Percentiles rank a stretch among this genome's conserved stretches.
Conservation (phyloP, 2,888 invertebrate species). For the Odontomyia ornata region DNA sequence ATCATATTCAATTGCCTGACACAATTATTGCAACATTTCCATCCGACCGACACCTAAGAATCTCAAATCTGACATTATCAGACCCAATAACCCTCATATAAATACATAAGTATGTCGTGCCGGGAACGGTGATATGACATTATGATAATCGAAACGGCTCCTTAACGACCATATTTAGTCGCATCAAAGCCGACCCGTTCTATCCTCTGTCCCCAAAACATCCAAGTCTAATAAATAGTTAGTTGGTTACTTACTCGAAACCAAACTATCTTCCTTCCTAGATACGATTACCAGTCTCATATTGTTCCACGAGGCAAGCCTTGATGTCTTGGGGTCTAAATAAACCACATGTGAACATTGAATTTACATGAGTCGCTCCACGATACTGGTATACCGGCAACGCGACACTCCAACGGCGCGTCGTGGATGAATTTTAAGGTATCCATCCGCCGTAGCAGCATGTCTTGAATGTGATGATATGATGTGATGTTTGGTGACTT, state of each 20-base stretch:
- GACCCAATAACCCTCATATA: constrained; percentile 24
- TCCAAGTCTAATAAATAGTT: background rate
- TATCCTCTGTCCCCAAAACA: constrained; percentile 23
- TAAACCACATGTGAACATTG: constrained; percentile 40
- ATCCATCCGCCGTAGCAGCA: constrained; percentile 1
- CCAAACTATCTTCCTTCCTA: constrained; percentile 8
- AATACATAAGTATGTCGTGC: constrained; percentile 48
- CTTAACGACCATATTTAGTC: constrained; percentile 37
- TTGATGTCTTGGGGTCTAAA: constrained; percentile 3
- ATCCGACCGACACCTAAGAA: background rate
- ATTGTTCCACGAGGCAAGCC: constrained; percentile 21
- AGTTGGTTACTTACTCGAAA: background rate
- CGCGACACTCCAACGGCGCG: background rate
- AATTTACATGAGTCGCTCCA: constrained; percentile 2
- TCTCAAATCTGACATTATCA: background rate
- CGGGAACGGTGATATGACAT: constrained; percentile 49
- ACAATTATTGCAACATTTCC: background rate
- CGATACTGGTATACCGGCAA: background rate
- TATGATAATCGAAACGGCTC: constrained; percentile 47
- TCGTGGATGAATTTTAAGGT: background rate
- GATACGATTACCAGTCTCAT: background rate
- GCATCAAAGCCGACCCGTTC: background rate
- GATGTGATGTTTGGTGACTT: constrained; percentile 39
- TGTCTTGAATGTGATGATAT: constrained; percentile 24
- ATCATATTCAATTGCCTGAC: too few relatives aligned